Evolutionary conservation across 2,888 invertebrate species (phyloP).

Genomic region (Lasioglossum morio): DNA sequence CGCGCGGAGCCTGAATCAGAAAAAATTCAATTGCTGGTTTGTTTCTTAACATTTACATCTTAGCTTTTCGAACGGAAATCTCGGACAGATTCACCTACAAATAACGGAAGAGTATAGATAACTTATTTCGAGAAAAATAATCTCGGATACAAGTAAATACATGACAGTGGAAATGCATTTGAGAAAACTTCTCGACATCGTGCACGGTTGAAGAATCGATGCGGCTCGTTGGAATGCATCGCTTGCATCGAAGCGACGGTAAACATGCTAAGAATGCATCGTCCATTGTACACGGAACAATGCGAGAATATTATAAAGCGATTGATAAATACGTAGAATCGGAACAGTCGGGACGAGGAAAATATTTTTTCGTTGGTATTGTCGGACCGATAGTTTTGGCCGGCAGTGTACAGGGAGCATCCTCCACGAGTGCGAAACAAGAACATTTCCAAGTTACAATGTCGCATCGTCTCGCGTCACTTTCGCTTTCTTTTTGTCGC

Average conservation of each 20-base stretch:
- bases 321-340: not conserved
- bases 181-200: not conserved
- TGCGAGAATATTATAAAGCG: not conserved
- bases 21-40: not conserved
- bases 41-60: too few species aligned
- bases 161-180: not conserved
- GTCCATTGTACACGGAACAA: not conserved
- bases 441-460: slow-evolving; percentile 58
- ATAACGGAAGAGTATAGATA: too few species aligned
- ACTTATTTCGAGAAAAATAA: too few species aligned
- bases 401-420: not conserved
- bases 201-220: not conserved
- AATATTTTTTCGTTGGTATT: not conserved
- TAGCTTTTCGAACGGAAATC: too few species aligned
- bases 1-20: not conserved
- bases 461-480: slow-evolving; percentile 75
- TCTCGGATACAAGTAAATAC: not conserved
- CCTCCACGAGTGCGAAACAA: slow-evolving; percentile 19
- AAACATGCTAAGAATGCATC: not conserved
- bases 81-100: too few species aligned
- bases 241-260: not conserved
- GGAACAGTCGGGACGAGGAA: not conserved
- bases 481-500: slow-evolving; percentile 76
- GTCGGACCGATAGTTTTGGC: not conserved
- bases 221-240: not conserved